Evolutionary conservation across 2,113 vertebrate genomes (phyloP).

Genomic region (Hemicordylus capensis): DNA sequence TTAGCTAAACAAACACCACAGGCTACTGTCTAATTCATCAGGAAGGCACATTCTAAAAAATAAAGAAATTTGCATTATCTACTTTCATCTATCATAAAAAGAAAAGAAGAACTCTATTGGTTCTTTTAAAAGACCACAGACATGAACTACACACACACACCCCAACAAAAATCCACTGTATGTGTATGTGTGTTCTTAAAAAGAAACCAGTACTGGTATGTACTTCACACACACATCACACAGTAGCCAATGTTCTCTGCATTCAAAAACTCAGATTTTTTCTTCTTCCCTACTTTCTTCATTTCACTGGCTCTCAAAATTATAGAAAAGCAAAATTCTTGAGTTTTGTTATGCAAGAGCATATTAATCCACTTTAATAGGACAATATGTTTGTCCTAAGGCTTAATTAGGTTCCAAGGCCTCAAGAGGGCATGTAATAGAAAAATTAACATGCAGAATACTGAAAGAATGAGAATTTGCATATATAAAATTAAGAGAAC

Average conservation of each 20-base stretch:
- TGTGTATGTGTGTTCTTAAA: too few relatives aligned
- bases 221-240: background rate
- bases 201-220: too few relatives aligned
- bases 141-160: background rate
- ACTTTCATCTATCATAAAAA: background rate
- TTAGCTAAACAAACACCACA: too few relatives aligned
- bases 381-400: constrained; percentile 7
- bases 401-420: background rate
- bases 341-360: background rate
- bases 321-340: constrained; percentile 14
- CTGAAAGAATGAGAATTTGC: background rate
- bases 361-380: constrained; percentile 12
- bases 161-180: background rate
- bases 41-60: background rate
- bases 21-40: background rate
- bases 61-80: background rate
- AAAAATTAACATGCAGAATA: background rate
- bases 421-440: background rate
- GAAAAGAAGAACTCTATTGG: background rate
- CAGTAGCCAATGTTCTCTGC: background rate
- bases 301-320: background rate
- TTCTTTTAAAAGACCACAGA: background rate
- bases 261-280: background rate
- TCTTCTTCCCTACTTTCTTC: background rate
- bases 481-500: background rate